Percentiles rank a stretch among this genome's conserved stretches.
phyloP scores from a whole-genome alignment of 2,113 vertebrate genomes.

The Lipotes vexillifer region DNA sequence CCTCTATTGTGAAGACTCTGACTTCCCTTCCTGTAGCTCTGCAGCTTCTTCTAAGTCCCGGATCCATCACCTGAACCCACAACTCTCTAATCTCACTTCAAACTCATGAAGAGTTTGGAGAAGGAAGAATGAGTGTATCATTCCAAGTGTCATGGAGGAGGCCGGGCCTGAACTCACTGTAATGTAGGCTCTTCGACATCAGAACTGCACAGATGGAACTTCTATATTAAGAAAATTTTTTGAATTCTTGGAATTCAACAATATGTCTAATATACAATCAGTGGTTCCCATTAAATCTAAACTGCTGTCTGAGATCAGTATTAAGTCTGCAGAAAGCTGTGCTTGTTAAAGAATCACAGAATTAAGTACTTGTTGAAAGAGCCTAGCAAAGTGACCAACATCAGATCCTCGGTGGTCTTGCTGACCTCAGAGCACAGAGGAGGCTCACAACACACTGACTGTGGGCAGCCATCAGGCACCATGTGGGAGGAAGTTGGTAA shows the following conservation, averaged over 20 bases:
- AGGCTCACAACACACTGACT: slow-evolving; percentile 28
- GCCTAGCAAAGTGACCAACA: not conserved
- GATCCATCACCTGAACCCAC: not conserved
- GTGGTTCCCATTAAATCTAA: not conserved
- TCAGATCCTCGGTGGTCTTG: not conserved
- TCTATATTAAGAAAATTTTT: not conserved
- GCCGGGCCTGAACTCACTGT: not conserved
- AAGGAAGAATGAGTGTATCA: not conserved
- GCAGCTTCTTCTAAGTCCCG: not conserved
- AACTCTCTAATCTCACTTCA: not conserved
- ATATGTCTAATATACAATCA: not conserved
- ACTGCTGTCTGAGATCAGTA: not conserved
- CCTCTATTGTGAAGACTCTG: not conserved
- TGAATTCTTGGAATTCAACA: not conserved
- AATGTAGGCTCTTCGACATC: not conserved
- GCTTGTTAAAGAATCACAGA: not conserved
- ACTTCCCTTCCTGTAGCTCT: not conserved
- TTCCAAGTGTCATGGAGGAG: not conserved
- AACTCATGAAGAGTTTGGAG: not conserved
- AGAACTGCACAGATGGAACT: not conserved
- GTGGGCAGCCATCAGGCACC: slow-evolving; percentile 34
- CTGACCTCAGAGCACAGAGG: slow-evolving; percentile 32
- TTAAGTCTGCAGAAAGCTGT: not conserved
- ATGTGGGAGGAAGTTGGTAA: slow-evolving; percentile 58
- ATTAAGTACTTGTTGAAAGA: not conserved